Evolutionary conservation across 2,113 vertebrate species (phyloP).

Genomic region (Perca schrenkii): DNA sequence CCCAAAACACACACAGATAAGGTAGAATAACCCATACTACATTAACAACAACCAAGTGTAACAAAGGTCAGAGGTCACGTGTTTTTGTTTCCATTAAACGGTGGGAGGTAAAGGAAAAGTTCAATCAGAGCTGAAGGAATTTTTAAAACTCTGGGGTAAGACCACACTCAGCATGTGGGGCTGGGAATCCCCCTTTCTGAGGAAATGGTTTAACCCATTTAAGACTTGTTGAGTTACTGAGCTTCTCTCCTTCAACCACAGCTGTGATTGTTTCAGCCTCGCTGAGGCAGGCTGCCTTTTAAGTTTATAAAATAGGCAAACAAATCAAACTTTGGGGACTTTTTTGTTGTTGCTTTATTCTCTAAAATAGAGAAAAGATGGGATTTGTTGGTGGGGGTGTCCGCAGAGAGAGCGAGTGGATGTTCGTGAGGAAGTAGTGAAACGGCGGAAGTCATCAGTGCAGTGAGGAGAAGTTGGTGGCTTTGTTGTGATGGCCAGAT

Average conservation of each 20-base stretch:
- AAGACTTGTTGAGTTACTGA: slow-evolving; percentile 18
- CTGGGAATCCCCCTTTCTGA: slow-evolving; percentile 68
- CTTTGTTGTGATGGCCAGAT: slow-evolving; percentile 54
- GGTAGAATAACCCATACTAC: background rate
- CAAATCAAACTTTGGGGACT: background rate
- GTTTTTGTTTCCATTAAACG: slow-evolving; percentile 39
- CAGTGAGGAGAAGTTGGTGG: slow-evolving; percentile 50
- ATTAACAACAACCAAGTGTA: background rate
- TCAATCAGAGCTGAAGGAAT: slow-evolving; percentile 6
- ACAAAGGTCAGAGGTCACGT: background rate
- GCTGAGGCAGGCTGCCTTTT: background rate
- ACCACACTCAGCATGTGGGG: slow-evolving; percentile 55
- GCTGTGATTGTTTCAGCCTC: slow-evolving; percentile 27
- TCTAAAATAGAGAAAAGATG: background rate
- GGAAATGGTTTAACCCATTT: slow-evolving; percentile 75
- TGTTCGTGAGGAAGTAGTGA: slow-evolving; percentile 62
- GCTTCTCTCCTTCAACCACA: slow-evolving; percentile 14
- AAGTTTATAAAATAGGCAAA: slow-evolving; percentile 1
- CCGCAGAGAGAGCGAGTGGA: background rate
- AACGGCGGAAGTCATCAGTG: slow-evolving; percentile 65
- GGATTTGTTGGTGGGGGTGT: background rate
- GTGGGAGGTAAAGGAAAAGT: slow-evolving; percentile 13
- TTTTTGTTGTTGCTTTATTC: background rate
- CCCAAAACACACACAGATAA: too few species aligned
- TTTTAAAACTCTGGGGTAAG: slow-evolving; percentile 22